Evolutionary conservation across 2,113 vertebrate species (phyloP), one percentile per base, ranked within the genome.

Genomic region (Barbus barbus): DNA sequence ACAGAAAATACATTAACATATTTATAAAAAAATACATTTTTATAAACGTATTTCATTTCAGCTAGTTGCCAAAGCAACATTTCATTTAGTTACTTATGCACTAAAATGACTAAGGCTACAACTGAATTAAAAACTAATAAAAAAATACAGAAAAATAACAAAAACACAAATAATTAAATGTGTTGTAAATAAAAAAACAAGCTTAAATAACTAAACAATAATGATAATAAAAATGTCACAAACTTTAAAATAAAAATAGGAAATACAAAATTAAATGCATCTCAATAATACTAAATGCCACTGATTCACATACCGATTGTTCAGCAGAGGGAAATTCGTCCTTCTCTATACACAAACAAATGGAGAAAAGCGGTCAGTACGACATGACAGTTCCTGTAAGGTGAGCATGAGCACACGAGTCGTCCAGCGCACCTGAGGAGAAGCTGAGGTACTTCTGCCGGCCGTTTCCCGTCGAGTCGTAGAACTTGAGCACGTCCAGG

Each of bases 361-460:
- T 0, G 0, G 51, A 73, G 6, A 69, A 13, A 69, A 4, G 31
- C 1, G 78, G 9, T 24, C 63, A 46, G 3, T 6, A 69, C 6
- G 3, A 48, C 24, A 51, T 82, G n/a, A 36, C 2, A 53, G 51
- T 0, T 53, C 5, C 2, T n/a, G 38, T 11, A 6, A 14, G 0
- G 0, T 56, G 9, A 5, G 3, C 33, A 13, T 22, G 16, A 9
- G 3, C 3, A 22, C 3, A 6, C 8, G 71, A 20, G 61, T 22
- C 20, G 6, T 16, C 12, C 61, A 26, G 61, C 93, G 92, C 84
- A 97, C 96, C 96, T 88, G 97, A 95, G 53, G 97, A 97, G 89
- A 98, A 98, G 91, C 98, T 99, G 94, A 99, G 95, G 77, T 99
- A 99, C 89, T 99, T 99, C 94, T 99, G 98, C 46, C 96, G 97